Percentiles rank a stretch among this genome's conserved stretches.
Conservation (phyloP, 2,797 vertebrate genomes). For the Ctenosaura bakeri region DNA sequence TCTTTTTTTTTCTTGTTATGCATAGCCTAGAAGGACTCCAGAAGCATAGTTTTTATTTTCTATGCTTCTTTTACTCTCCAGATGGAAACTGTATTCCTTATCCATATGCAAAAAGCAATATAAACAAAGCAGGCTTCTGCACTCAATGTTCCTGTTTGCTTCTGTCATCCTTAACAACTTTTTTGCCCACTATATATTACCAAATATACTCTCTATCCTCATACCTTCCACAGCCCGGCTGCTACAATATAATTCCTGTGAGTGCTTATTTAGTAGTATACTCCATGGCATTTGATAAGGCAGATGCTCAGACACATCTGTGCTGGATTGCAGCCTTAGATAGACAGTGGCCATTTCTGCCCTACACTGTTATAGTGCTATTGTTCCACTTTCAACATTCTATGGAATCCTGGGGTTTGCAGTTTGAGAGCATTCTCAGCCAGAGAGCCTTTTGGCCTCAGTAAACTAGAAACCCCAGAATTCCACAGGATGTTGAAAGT, state of each 20-base stretch:
- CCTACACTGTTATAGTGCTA: too few species aligned
- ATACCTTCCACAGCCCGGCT: too few species aligned
- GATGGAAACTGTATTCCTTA: not conserved
- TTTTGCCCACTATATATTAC: not conserved
- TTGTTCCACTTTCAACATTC: too few species aligned
- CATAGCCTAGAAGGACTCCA: not conserved
- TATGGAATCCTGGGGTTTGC: too few species aligned
- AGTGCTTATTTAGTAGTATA: not conserved
- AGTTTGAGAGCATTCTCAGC: too few species aligned
- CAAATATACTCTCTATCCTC: not conserved
- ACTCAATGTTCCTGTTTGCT: not conserved
- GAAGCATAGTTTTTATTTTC: not conserved
- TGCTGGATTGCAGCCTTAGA: not conserved
- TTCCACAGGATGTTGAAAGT: too few species aligned
- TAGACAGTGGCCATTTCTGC: too few species aligned
- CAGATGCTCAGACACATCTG: not conserved
- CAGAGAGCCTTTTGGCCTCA: too few species aligned
- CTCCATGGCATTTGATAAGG: not conserved
- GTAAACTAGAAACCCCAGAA: too few species aligned
- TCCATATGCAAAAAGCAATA: not conserved
- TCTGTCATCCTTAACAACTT: not conserved
- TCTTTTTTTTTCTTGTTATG: too few species aligned
- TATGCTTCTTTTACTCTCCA: not conserved
- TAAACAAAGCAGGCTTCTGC: not conserved
- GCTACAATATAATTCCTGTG: not conserved